Evolutionary conservation across 2,888 invertebrate species (phyloP).

Genomic region (Anthoptus insignis): DNA sequence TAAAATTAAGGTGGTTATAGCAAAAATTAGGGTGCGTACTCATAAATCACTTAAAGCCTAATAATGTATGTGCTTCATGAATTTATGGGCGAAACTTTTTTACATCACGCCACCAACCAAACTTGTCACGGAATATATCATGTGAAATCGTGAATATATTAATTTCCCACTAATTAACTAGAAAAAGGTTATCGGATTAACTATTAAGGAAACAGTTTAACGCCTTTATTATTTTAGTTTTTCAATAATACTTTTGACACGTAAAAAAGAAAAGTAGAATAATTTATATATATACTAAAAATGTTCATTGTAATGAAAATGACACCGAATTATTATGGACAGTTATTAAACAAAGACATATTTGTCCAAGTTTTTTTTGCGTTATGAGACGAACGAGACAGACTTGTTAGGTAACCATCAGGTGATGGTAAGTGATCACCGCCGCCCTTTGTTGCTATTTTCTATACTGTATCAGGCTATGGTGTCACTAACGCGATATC

Average conservation of each 20-base stretch:
- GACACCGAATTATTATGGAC: no score
- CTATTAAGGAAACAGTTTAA: conserved; percentile 30
- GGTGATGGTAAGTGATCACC: no score
- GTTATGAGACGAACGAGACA: no score
- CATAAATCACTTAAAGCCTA: conserved; percentile 50
- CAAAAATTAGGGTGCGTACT: conserved; percentile 46
- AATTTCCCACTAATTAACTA: conserved; percentile 34
- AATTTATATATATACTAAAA: no score
- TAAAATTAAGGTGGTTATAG: conserved; percentile 53
- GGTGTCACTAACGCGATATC: no score
- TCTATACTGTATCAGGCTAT: no score
- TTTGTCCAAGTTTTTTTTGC: no score
- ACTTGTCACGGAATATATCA: conserved; percentile 28
- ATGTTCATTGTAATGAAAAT: no score
- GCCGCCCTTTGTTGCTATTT: no score
- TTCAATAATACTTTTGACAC: not conserved
- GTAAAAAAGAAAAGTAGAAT: not conserved
- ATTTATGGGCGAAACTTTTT: conserved; percentile 34
- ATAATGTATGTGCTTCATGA: conserved; percentile 33
- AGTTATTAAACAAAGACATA: no score
- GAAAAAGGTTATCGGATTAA: conserved; percentile 23
- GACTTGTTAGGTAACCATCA: no score
- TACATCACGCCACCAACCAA: conserved; percentile 29
- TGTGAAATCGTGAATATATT: conserved; percentile 30
- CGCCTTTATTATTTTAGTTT: conserved; percentile 27